These are phyloP conservation scores for Montifringilla adamsi DNA, from an alignment of 2,113 vertebrate species.

Conservation along the genomic window DNA sequence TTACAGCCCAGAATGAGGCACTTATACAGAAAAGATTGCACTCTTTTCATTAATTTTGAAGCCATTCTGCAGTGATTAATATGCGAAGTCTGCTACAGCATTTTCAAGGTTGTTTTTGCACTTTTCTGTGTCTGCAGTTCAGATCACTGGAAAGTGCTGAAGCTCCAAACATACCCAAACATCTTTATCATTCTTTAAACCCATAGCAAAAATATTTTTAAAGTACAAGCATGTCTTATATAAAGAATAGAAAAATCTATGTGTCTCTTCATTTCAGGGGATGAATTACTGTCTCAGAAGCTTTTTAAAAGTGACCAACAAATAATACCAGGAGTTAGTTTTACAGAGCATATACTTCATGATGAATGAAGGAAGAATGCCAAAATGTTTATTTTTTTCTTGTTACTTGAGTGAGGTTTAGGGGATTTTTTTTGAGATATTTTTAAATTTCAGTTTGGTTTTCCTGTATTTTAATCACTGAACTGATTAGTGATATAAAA, in stretches of 20 bases:
- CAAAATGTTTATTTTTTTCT: neutral
- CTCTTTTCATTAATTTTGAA: slow-evolving; percentile 64
- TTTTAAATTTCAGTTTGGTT: neutral
- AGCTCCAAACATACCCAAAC: neutral
- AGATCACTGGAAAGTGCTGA: neutral
- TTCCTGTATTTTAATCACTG: slow-evolving; percentile 26
- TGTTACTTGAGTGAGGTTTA: neutral
- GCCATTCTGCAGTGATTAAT: slow-evolving; percentile 54
- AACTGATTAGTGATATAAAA: slow-evolving; percentile 5
- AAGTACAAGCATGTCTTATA: neutral
- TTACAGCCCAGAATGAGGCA: neutral
- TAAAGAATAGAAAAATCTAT: neutral
- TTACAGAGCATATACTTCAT: neutral
- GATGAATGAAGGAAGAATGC: neutral
- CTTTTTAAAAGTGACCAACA: slow-evolving; percentile 8
- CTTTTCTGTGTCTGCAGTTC: slow-evolving; percentile 31
- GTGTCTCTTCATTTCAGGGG: neutral
- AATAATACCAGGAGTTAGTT: neutral
- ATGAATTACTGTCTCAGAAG: neutral
- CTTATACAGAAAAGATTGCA: slow-evolving; percentile 58
- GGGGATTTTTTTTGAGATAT: neutral
- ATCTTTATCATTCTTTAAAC: slow-evolving; percentile 30
- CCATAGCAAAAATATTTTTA: slow-evolving; percentile 10
- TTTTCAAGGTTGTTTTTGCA: slow-evolving; percentile 50
- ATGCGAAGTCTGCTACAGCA: slow-evolving; percentile 45